Base-by-base conservation (phyloP, 2,113 vertebrate species). In the Leptosomus discolor region DNA sequence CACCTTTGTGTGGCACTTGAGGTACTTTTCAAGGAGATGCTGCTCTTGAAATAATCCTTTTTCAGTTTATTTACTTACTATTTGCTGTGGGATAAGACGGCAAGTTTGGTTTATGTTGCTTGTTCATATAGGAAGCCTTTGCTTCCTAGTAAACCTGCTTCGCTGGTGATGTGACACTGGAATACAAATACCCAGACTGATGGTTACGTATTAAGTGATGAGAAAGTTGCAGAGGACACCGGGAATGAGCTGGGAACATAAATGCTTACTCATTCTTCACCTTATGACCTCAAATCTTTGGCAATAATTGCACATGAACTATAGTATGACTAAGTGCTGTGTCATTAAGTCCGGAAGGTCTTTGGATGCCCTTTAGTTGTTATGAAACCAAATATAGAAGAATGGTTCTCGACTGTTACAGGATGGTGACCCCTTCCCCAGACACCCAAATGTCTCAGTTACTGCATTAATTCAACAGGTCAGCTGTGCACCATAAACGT, bases 381-480 rank as follows among this genome's bases (percentile, higher is more conserved):
- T 71, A 61, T 1, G 6, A 73, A 86, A 18, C 19, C 0, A 0
- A 43, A 36, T 24, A 4, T 0, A 71, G 83, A 43, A 21, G 50
- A 9, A 41, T 15, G 61, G 43, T 78, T 64, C 58, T 84, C 23
- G 3, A 1, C 76, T 6, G 0, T 8, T 32, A 3, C 4, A 60
- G 46, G 43, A 3, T 29, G 67, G 50, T 92, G 79, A 48, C 50
- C 37, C 30, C 43, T 67, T 53, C 75, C 95, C 61, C 39, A 60
- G 73, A 23, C 7, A 64, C 57, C 76, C 48, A 39, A 7, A 23
- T 6, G 24, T 21, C 76, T 24, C 23, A 1, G 1, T 7, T 6
- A 1, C 8, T 65, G n/a, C 0, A 0, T 41, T n/a, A n/a, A 29
- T 11, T 19, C 16, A 8, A 0, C 32, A 34, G 67, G 19, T 30